Conservation (phyloP, 2,888 invertebrate genomes). For the Villa cingulata region DNA sequence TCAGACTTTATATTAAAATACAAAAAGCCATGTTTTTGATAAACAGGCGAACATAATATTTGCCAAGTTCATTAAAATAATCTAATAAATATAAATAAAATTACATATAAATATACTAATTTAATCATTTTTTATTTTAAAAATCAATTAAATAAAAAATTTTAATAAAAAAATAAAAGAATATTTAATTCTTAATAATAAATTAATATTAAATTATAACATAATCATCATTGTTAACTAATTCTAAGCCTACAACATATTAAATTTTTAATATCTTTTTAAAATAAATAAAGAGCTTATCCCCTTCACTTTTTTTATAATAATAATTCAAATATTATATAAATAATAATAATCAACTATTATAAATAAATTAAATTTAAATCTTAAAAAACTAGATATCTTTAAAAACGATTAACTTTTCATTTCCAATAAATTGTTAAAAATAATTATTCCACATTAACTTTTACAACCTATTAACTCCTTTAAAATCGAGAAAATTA, state of each 20-base stretch:
- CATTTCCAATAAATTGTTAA: conserved; percentile 47
- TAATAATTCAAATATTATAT: no score
- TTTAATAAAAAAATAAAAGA: conserved; percentile 35
- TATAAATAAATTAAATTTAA: conserved; percentile 39
- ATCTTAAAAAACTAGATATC: conserved; percentile 55
- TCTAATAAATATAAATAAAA: conserved; percentile 18
- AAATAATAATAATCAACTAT: conserved; percentile 15
- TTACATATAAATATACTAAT: conserved; percentile 40
- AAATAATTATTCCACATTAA: conserved; percentile 49
- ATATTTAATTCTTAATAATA: conserved; percentile 34
- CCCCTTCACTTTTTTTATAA: conserved; percentile 41
- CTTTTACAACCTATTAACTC: conserved; percentile 44
- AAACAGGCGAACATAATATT: conserved; percentile 55
- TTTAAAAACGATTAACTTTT: conserved; percentile 52
- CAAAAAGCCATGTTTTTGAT: conserved; percentile 64
- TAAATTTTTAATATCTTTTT: conserved; percentile 34
- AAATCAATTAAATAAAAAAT: conserved; percentile 32
- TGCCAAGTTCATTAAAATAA: conserved; percentile 44
- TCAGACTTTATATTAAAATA: conserved; percentile 47
- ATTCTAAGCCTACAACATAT: conserved; percentile 41
- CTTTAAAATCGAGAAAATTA: conserved; percentile 47
- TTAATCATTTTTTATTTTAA: conserved; percentile 43
- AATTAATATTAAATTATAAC: conserved; percentile 38
- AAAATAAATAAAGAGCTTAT: conserved; percentile 45
- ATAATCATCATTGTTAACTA: conserved; percentile 41